Evolutionary conservation across 2,113 vertebrate species (phyloP), one percentile per base, ranked within the genome.

Genomic region (Chlorodrepanis virens): DNA sequence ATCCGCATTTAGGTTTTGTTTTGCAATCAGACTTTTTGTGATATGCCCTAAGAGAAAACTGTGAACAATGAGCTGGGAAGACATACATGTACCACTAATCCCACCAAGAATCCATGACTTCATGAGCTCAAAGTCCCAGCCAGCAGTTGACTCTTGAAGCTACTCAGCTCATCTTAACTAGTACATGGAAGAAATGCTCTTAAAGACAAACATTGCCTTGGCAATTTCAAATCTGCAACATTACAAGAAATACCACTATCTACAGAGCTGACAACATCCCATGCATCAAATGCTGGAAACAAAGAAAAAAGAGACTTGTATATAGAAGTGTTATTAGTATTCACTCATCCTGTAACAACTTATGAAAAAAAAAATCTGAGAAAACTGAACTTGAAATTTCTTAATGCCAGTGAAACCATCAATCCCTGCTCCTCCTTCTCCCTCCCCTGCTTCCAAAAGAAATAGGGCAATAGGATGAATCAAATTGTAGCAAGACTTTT

Each of bases 401-500:
- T 87, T 94, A 77, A 65, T 87, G 74, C 57, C 50, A 91, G 54
- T 89, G 90, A 75, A 89, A 89, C 39, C 67, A 78, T 74, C 13
- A 71, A 31, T 5, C 17, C 18, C 45, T 40, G 21, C 16, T 1
- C 27, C 42, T 33, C 23, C n/a, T 33, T 44, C 14, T 59, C 1
- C 22, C 3, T 52, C 9, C 5, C 24, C 22, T 1, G 2, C 11
- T 72, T 93, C 71, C 54, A 83, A 74, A 88, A 96, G 80, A 14
- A 76, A 69, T 23, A 82, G 59, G 90, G 71, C 7, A 74, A 64
- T 28, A 85, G 81, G 76, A 76, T 1, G 8, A 95, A 92, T 64
- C 67, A 92, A 97, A 69, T 4, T 68, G 80, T 69, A 94, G 88
- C 84, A 91, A 94, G n/a, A 49, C 72, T 71, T 81, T 74, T 22